Percentiles rank a stretch among this genome's conserved stretches.
Evolutionary conservation across 64 coral and sea anemone species (phyloP).

Genomic region (Platygyra sinensis): DNA sequence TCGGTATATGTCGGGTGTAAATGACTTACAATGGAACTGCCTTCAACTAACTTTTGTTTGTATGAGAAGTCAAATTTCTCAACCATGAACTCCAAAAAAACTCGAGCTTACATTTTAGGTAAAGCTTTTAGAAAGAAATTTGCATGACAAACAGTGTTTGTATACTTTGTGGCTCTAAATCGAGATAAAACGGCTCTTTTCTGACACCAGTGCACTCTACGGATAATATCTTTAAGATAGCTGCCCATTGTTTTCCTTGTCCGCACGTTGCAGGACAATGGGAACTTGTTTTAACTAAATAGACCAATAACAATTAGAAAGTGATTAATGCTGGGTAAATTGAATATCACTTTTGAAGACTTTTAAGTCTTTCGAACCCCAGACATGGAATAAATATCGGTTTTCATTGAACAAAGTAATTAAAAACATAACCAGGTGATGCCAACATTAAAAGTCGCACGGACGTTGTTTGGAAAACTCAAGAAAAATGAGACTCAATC

Average conservation of each 20-base stretch:
- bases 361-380: conserved; percentile 75
- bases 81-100: neutral
- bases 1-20: neutral
- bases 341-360: conserved; percentile 90
- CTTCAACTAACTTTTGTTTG: neutral
- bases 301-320: conserved; percentile 85
- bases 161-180: conserved; percentile 29
- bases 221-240: conserved; percentile 85
- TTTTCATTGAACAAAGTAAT: conserved; percentile 78
- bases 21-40: neutral
- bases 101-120: neutral
- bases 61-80: neutral
- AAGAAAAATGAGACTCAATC: conserved; percentile 32
- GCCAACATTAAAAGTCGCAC: conserved; percentile 77
- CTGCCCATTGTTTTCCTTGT: conserved; percentile 69
- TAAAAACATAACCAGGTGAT: conserved; percentile 77
- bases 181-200: conserved; percentile 92
- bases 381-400: conserved; percentile 74
- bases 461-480: conserved; percentile 38
- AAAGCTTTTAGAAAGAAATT: conserved; percentile 45
- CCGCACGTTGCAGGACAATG: conserved; percentile 92
- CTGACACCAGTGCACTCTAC: conserved; percentile 78
- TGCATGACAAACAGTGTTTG: conserved; percentile 46
- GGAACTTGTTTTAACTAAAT: conserved; percentile 83
- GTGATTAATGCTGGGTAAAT: conserved; percentile 90